Conservation (phyloP, 2,888 invertebrate genomes). For the Orgyia antiqua region DNA sequence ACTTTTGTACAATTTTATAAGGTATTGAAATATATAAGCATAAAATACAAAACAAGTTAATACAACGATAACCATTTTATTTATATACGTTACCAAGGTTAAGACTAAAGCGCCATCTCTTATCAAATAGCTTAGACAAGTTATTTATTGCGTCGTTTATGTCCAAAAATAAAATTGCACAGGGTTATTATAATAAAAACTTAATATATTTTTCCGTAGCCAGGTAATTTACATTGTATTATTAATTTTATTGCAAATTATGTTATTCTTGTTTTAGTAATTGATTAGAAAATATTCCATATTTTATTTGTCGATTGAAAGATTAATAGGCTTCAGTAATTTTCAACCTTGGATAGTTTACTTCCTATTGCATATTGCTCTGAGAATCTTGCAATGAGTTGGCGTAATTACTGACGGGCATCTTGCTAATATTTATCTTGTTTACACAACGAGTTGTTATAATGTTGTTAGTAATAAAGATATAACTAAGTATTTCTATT, state of each 20-base stretch:
- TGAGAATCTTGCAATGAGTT: conserved; percentile 56
- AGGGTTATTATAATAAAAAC: no score
- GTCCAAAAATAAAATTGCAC: no score
- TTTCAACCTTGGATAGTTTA: conserved; percentile 50
- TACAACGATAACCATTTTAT: no score
- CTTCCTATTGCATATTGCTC: conserved; percentile 66
- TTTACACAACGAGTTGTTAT: conserved; percentile 31
- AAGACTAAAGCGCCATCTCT: conserved; percentile 12
- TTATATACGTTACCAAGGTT: no score
- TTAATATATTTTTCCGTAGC: no score
- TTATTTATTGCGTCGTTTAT: background rate
- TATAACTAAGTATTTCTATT: conserved; percentile 1
- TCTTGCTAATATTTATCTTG: conserved; percentile 37
- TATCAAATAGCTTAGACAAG: conserved; percentile 6
- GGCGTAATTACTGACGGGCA: conserved; percentile 46
- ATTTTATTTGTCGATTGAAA: conserved; percentile 38
- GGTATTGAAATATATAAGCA: no score
- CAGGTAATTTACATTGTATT: no score
- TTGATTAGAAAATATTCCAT: no score
- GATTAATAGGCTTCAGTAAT: conserved; percentile 43
- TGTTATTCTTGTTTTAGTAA: conserved; percentile 11
- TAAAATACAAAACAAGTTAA: no score
- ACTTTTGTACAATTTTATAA: no score
- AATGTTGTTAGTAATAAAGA: conserved; percentile 11
- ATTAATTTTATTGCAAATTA: conserved; percentile 1